Conservation (phyloP, 2,888 invertebrate species). For the Hirtodrosophila trivittata region DNA sequence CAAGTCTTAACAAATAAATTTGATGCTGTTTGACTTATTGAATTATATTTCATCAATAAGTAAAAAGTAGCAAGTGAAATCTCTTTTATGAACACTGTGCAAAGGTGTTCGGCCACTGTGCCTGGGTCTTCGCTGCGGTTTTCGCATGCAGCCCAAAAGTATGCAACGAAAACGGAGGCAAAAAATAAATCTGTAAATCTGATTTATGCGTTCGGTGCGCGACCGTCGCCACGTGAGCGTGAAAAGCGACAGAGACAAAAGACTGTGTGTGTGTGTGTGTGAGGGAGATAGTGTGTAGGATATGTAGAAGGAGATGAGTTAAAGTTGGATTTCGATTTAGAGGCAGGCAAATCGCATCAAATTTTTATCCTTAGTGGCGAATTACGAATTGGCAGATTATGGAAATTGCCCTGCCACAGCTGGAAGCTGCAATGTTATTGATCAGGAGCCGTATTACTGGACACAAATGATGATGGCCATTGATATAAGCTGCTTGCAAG, state of each 20-base stretch:
- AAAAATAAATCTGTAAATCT: slow-evolving; percentile 66
- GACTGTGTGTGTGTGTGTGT: neutral
- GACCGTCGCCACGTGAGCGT: slow-evolving; percentile 36
- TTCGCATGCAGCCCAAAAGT: slow-evolving; percentile 47
- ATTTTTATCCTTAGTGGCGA: slow-evolving; percentile 71
- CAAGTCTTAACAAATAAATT: no score
- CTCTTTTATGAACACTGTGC: no score
- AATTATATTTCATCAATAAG: no score
- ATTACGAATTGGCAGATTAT: slow-evolving; percentile 78
- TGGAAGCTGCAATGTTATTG: slow-evolving; percentile 55
- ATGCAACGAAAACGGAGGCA: slow-evolving; percentile 36
- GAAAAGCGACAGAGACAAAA: slow-evolving; percentile 20
- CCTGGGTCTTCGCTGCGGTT: slow-evolving; percentile 14
- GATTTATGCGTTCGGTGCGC: slow-evolving; percentile 77
- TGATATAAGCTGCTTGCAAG: slow-evolving; percentile 3
- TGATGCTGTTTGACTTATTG: no score
- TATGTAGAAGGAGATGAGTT: slow-evolving; percentile 8
- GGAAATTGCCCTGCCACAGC: slow-evolving; percentile 65
- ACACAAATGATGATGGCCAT: slow-evolving; percentile 20
- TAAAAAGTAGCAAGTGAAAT: no score
- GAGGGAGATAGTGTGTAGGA: neutral
- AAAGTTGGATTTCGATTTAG: slow-evolving; percentile 30
- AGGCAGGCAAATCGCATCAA: slow-evolving; percentile 56
- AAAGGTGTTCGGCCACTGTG: slow-evolving; percentile 25
- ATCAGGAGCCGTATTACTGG: slow-evolving; percentile 38